Evolutionary conservation across 2,113 vertebrate species (phyloP).

Genomic region (Protobothrops mucrosquamatus): DNA sequence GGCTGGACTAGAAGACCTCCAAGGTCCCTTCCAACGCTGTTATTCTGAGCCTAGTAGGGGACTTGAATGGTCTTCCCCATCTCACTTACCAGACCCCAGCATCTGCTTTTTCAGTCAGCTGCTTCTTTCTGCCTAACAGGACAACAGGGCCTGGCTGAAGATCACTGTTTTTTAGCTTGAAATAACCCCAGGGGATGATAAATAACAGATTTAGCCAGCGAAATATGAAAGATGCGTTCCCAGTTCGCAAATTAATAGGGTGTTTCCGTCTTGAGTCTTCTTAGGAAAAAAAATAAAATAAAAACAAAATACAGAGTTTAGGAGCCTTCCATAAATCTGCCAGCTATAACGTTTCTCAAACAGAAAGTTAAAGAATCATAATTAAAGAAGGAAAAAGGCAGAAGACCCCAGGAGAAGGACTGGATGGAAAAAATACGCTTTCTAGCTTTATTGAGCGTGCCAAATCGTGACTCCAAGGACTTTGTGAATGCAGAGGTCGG

Average conservation of each 20-base stretch:
- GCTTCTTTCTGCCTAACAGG: background rate
- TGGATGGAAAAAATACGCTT: background rate
- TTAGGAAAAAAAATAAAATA: background rate
- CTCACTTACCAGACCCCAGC: background rate
- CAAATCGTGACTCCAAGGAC: background rate
- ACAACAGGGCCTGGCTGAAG: background rate
- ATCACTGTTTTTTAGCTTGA: background rate
- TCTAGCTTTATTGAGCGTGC: background rate
- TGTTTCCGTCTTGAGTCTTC: background rate
- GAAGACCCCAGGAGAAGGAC: background rate
- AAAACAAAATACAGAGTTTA: background rate
- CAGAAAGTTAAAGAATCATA: background rate
- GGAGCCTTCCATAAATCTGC: background rate
- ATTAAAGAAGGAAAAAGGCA: background rate
- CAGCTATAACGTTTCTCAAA: background rate
- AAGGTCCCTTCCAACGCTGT: no score
- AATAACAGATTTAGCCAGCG: background rate
- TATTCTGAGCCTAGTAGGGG: background rate
- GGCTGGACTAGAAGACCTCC: no score
- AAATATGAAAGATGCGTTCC: background rate
- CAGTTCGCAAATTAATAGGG: background rate
- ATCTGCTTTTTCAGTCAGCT: background rate
- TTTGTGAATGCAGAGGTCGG: background rate
- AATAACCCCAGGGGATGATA: background rate
- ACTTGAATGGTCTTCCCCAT: background rate